Evolutionary conservation across 1,140 invertebrate genomes (phyloP), one percentile per base, ranked within the genome.

Genomic region (Cydia pomonella): DNA sequence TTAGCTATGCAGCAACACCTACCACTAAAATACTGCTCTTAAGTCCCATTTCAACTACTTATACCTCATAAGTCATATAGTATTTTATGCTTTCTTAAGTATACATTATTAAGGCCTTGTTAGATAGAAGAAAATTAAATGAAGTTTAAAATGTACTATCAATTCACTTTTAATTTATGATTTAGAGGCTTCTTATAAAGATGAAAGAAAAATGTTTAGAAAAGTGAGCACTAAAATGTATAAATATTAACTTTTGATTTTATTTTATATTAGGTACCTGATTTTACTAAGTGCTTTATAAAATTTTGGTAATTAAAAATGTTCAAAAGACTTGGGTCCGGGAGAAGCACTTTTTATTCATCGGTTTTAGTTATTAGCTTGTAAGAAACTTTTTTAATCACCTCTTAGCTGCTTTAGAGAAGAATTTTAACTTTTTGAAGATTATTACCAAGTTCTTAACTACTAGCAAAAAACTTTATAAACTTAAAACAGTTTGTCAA

Each of bases 321-420:
- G n/a, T 59, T 59, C 18, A 18, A 59, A 59, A 2, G n/a, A 59
- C 53, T n/a, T n/a, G n/a, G n/a, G n/a, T n/a, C n/a, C 18, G 6
- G 23, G 23, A 23, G 53, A 59, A 59, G 6, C 53, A 59, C 53
- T 21, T 59, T 59, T 21, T n/a, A n/a, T 50, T 50, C n/a, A 50
- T 50, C 13, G 47, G 47, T 50, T 18, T 59, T 59, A 59, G 53
- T 21, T 18, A 33, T 69, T 38, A 69, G 25, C 64, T 33, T 66
- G 64, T n/a, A 66, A 12, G 27, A 66, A 66, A 66, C 64, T 69
- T 69, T 33, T 69, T 69, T 69, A 69, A 69, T 69, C 29, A 69
- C n/a, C 64, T 18, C 29, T 18, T 18, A 69, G 64, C 64, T 33
- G 27, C 29, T 69, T 29, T 33, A 69, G 64, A 16, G 13, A 13